These are phyloP conservation scores for Geococcyx californianus DNA, from an alignment of 2,113 vertebrate species.

Conservation along the genomic window DNA sequence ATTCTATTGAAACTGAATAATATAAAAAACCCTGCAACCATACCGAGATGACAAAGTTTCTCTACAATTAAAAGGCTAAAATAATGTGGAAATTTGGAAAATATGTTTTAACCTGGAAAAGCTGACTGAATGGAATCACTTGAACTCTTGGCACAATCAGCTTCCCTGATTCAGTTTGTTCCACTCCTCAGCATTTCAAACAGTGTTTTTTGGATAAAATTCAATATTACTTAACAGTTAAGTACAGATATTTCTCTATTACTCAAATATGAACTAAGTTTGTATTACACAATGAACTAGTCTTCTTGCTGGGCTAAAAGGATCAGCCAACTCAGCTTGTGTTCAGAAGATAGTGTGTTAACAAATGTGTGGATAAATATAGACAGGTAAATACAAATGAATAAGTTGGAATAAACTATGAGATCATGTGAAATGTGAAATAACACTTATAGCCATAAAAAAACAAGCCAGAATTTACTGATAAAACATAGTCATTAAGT, in stretches of 20 bases:
- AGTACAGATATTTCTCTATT: background rate
- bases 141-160: background rate
- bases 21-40: background rate
- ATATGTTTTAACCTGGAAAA: background rate
- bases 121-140: background rate
- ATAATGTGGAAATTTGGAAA: background rate
- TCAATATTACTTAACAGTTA: background rate
- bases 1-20: background rate
- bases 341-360: background rate
- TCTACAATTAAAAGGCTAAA: background rate
- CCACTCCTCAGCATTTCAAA: background rate
- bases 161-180: background rate
- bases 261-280: background rate
- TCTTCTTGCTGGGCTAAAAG: background rate
- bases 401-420: background rate
- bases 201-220: background rate
- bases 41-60: background rate
- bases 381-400: background rate
- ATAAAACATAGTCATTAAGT: background rate
- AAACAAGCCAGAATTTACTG: background rate
- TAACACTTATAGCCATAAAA: background rate
- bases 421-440: background rate
- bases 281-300: background rate
- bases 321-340: background rate
- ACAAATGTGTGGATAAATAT: background rate